Conservation (phyloP, 2,888 invertebrate genomes). For the Drosophila bunnanda region DNA sequence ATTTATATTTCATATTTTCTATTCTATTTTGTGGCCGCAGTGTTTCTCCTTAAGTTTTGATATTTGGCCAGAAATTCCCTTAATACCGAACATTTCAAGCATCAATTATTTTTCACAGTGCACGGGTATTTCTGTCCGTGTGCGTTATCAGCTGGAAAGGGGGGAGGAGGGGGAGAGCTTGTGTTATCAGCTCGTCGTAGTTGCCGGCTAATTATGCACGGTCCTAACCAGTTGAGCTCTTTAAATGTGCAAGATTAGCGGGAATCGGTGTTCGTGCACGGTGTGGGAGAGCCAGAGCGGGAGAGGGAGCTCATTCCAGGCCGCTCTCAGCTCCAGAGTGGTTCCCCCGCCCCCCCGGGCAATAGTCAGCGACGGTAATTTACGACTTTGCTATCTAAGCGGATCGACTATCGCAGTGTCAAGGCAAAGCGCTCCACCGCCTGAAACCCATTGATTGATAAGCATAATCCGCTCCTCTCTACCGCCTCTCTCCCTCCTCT, state of each 20-base stretch:
- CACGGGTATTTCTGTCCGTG: constrained; percentile 1
- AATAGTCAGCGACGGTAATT: constrained; percentile 25
- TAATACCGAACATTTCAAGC: no score
- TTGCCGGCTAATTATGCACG: constrained; percentile 45
- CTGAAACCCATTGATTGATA: constrained; percentile 33
- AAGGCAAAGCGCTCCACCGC: constrained; percentile 2
- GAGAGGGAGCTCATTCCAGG: not conserved
- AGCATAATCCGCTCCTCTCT: constrained; percentile 11
- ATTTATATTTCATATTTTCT: no score
- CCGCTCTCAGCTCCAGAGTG: not conserved
- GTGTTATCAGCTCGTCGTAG: constrained; percentile 30
- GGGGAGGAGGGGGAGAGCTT: not conserved
- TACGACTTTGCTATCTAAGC: constrained; percentile 20
- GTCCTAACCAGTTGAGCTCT: constrained; percentile 38
- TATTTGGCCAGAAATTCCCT: not conserved
- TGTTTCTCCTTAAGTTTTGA: not conserved
- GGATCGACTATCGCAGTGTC: constrained; percentile 34
- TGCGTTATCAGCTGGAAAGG: constrained; percentile 18
- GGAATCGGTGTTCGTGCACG: constrained; percentile 12
- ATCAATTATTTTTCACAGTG: not conserved
- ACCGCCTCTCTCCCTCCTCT: not conserved
- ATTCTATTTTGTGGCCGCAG: no score
- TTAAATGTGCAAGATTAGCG: constrained; percentile 37
- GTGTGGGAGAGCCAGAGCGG: not conserved
- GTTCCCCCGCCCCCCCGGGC: constrained; percentile 18